Evolutionary conservation across 2,113 vertebrate genomes (phyloP), one percentile per base, ranked within the genome.

Genomic region (Garra rufa): DNA sequence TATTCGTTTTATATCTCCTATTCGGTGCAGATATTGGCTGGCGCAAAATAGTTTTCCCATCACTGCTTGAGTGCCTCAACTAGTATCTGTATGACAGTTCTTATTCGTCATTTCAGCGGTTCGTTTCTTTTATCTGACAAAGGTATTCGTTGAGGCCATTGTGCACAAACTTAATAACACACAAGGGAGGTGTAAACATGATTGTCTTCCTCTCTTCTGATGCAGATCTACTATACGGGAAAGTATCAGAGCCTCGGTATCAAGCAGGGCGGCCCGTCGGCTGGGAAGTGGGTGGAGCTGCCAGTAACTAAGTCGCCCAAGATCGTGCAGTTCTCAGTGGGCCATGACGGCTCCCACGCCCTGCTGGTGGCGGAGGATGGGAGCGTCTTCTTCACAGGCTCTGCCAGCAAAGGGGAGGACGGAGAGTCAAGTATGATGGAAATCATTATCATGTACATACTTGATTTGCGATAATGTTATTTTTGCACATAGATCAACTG

Each of bases 201-300:
- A 6, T n/a, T 76, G 46, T 59, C 63, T 79, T 50, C 63, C 50
- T 30, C 14, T 57, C n/a, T 7, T 34, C 30, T 30, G 41, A 44
- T 83, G 28, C 91, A 99, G 98, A 95, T 99, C 87, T 99, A 99
- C 94, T 99, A 99, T 85, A 99, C 98, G 85, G 98, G 98, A 76
- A 99, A 99, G 89, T 99, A 99, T 88, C 98, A 99, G 93, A 99
- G 97, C 89, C 96, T 99, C 80, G 98, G 98, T 88, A 99, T 99
- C 93, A 99, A 99, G 90, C 98, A 99, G 92, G 98, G 98, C 17
- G 98, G 98, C 44, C 98, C 98, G 48, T 98, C 97, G 34, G 95
- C 97, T 87, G 97, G 97, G 84, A 99, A 99, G 86, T 99, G 98
- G 98, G 98, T 99, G 89, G 98, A 99, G 86, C 89, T 99, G 61